Evolutionary conservation across 2,113 vertebrate species (phyloP).

Genomic region (Gopherus evgoodei): DNA sequence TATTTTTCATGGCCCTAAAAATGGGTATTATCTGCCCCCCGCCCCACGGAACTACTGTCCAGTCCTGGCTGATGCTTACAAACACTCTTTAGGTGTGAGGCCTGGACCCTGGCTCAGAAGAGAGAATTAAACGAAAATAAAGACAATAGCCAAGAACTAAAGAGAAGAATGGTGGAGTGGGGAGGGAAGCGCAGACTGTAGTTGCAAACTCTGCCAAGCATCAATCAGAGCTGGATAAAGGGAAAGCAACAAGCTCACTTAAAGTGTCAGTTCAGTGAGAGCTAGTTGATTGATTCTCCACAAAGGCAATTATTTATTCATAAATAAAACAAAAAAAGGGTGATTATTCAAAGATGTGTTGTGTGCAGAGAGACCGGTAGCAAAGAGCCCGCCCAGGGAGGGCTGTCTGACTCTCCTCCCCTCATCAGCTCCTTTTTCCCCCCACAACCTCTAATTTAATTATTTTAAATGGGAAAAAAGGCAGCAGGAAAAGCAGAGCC

Average conservation of each 20-base stretch:
- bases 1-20: neutral
- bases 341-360: conserved; percentile 33
- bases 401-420: neutral
- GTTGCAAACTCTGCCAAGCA: conserved; percentile 8
- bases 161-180: neutral
- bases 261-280: neutral
- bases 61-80: neutral
- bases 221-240: neutral
- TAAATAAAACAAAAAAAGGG: conserved; percentile 45
- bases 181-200: neutral
- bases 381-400: conserved; percentile 16
- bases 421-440: neutral
- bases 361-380: conserved; percentile 38
- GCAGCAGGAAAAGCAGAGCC: neutral
- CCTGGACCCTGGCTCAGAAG: neutral
- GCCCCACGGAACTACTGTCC: neutral
- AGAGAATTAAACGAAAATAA: neutral
- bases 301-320: conserved; percentile 38
- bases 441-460: conserved; percentile 44
- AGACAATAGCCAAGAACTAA: neutral
- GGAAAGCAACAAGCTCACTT: neutral
- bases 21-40: accelerated
- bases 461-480: neutral
- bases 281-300: neutral
- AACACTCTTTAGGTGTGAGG: conserved; percentile 10